Conservation (phyloP, 2,888 invertebrate species). For the Diachrysia chrysitis region DNA sequence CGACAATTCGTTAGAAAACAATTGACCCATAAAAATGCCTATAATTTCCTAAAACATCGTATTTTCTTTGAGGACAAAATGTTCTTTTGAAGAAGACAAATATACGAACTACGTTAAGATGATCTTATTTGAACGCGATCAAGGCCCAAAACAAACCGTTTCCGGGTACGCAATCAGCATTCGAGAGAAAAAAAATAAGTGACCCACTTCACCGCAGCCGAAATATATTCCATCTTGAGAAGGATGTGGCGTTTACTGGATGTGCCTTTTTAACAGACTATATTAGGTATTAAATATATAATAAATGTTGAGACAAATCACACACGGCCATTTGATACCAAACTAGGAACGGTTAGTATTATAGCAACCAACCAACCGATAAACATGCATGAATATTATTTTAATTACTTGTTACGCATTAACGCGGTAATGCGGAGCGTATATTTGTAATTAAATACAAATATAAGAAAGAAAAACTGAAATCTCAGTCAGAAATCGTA, state of each 20-base stretch:
- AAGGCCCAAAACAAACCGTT: slow-evolving; percentile 48
- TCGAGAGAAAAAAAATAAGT: slow-evolving; percentile 47
- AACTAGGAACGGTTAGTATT: no score
- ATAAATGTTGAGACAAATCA: no score
- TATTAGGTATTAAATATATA: no score
- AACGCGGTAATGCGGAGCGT: no score
- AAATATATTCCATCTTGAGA: slow-evolving; percentile 44
- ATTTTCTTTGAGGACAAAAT: slow-evolving; percentile 5
- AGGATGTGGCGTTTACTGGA: slow-evolving; percentile 37
- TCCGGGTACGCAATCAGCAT: slow-evolving; percentile 50
- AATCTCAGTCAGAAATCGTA: no score
- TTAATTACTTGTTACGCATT: no score
- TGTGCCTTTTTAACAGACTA: slow-evolving; percentile 13
- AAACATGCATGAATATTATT: no score
- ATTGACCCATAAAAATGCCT: background rate
- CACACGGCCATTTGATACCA: no score
- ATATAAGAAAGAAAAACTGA: no score
- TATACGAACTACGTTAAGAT: slow-evolving; percentile 10
- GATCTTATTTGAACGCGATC: slow-evolving; percentile 27
- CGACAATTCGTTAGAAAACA: background rate
- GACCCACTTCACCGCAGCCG: slow-evolving; percentile 50
- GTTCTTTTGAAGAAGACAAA: slow-evolving; percentile 10
- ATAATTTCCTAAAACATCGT: background rate
- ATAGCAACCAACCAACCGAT: no score
- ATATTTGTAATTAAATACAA: no score